A percentile compares a stretch with the other conserved stretches of the same genome.
Conservation (phyloP, 2,113 vertebrate species). For the Melanotaenia duboulayi region DNA sequence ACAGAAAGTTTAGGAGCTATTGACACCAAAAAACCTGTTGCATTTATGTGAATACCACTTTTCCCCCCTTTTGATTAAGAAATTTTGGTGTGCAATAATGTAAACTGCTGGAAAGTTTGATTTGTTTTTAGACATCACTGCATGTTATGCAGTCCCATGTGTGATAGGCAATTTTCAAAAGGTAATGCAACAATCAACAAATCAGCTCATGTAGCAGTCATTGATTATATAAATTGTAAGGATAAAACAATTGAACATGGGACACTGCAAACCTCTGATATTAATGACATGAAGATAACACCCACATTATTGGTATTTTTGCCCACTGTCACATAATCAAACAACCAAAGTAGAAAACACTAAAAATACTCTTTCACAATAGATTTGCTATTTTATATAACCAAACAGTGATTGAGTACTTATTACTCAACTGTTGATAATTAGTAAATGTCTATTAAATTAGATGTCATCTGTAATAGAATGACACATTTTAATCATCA, state of each 20-base stretch:
- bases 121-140: conserved; percentile 20
- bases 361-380: background rate
- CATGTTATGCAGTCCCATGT: conserved; percentile 7
- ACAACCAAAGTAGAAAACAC: background rate
- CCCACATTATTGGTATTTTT: background rate
- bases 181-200: conserved; percentile 24
- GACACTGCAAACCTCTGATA: conserved; percentile 11
- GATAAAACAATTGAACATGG: background rate
- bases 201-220: background rate
- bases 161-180: background rate
- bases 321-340: background rate
- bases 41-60: no score
- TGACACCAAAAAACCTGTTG: no score
- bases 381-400: background rate
- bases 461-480: background rate
- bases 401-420: background rate
- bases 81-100: background rate
- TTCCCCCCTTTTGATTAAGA: no score
- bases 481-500: background rate
- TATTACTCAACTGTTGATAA: background rate
- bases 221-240: background rate
- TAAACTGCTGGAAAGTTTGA: conserved; percentile 14
- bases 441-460: conserved; percentile 11
- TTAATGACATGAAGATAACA: conserved; percentile 1
- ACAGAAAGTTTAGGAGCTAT: background rate